Percentiles rank a stretch among this genome's conserved stretches.
Evolutionary conservation across 2,797 vertebrate species (phyloP).

Genomic region (Callimico goeldii): DNA sequence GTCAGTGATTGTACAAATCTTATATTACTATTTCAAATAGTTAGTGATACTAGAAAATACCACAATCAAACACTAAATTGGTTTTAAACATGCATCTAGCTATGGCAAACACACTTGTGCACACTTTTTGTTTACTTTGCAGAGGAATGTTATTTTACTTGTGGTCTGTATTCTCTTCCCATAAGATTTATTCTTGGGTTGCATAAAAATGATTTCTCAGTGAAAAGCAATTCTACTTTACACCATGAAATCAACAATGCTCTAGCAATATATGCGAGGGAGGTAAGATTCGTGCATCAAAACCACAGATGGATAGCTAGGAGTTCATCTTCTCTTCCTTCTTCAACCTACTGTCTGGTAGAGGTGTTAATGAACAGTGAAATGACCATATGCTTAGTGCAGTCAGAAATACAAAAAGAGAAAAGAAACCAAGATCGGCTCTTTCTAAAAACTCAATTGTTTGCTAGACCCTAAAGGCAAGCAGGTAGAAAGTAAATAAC

Average conservation of each 20-base stretch:
- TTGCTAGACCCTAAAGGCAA: background rate
- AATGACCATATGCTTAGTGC: constrained; percentile 41
- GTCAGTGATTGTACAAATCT: background rate
- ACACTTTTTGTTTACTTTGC: background rate
- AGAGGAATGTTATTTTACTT: constrained; percentile 5
- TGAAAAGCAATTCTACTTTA: constrained; percentile 16
- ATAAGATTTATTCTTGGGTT: background rate
- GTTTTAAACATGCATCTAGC: background rate
- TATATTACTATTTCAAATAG: background rate
- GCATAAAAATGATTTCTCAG: constrained; percentile 15
- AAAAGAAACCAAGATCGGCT: background rate
- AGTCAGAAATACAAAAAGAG: constrained; percentile 18
- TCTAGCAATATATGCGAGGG: background rate
- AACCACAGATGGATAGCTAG: constrained; percentile 2
- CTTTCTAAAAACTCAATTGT: background rate
- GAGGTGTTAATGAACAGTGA: constrained; percentile 43
- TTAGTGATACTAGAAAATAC: background rate
- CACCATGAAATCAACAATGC: background rate
- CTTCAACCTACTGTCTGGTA: constrained; percentile 4
- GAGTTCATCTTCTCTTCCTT: constrained; percentile 31
- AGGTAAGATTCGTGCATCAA: background rate
- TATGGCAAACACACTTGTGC: background rate
- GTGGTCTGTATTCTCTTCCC: background rate
- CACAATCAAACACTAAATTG: background rate
- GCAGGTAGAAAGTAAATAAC: background rate